Conservation (phyloP, 2,888 invertebrate genomes). For the Congeria kusceri region DNA sequence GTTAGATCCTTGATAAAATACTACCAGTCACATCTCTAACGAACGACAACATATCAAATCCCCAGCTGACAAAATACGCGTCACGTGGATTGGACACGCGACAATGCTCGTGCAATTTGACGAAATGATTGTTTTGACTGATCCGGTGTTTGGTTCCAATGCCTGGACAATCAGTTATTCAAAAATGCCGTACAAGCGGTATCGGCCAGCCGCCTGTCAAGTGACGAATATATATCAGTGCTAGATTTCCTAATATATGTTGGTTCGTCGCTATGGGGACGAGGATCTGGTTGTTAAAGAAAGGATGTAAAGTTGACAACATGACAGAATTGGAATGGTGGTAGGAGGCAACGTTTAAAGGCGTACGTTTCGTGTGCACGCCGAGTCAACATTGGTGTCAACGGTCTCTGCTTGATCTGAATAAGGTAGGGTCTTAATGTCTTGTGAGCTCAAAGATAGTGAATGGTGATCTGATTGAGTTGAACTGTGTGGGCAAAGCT, state of each 20-base stretch:
- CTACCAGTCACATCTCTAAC: too few relatives aligned
- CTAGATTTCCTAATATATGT: too few relatives aligned
- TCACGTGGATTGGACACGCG: slow-evolving; percentile 7
- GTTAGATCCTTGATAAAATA: too few relatives aligned
- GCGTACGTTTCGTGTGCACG: neutral
- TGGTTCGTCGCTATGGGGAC: neutral
- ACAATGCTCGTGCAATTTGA: slow-evolving; percentile 8
- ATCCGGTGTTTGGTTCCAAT: neutral
- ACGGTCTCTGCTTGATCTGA: neutral
- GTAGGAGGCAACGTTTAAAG: neutral
- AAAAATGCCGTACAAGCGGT: neutral
- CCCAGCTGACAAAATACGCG: neutral
- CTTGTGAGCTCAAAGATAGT: too few relatives aligned
- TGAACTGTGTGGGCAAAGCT: too few relatives aligned
- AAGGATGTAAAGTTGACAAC: neutral
- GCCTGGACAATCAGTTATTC: too few relatives aligned
- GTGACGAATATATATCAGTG: neutral
- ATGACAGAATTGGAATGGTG: slow-evolving; percentile 4
- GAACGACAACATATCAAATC: too few relatives aligned
- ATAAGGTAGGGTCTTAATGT: neutral
- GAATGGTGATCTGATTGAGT: too few relatives aligned
- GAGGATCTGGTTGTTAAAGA: neutral
- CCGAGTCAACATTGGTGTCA: slow-evolving; percentile 8
- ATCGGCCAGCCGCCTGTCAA: neutral
- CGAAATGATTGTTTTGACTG: neutral